These are phyloP conservation scores for Pseudolaguvia tuberculata DNA, from an alignment of 2,113 vertebrate species.

Conservation along the genomic window DNA sequence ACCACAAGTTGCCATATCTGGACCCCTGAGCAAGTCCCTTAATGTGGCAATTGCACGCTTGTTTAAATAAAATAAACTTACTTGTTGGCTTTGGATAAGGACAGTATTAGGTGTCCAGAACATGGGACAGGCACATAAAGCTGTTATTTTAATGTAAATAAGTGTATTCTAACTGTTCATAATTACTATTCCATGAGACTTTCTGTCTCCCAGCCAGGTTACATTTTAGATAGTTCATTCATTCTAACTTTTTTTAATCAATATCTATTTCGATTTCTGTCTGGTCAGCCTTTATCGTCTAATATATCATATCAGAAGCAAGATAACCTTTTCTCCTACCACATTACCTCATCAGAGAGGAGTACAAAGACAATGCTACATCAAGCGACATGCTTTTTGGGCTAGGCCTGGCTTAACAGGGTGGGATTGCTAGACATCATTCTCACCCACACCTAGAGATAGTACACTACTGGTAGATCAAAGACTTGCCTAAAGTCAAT, in stretches of 20 bases:
- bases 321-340: constrained; percentile 58
- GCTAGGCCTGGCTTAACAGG: constrained; percentile 66
- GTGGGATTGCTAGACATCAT: constrained; percentile 65
- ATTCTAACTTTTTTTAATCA: neutral
- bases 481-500: constrained; percentile 17
- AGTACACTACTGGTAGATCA: constrained; percentile 27
- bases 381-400: constrained; percentile 65
- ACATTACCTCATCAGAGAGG: constrained; percentile 67
- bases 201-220: neutral
- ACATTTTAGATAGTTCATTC: neutral
- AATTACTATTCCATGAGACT: neutral
- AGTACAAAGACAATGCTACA: constrained; percentile 64
- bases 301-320: constrained; percentile 1
- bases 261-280: neutral
- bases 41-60: too few relatives aligned
- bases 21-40: too few relatives aligned
- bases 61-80: too few relatives aligned
- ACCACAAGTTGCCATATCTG: too few relatives aligned
- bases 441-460: constrained; percentile 50
- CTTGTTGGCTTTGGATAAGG: too few relatives aligned
- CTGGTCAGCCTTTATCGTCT: constrained; percentile 4
- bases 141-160: neutral
- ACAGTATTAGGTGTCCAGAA: neutral
- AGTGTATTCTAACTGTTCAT: neutral
- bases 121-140: neutral